phyloP scores from a whole-genome alignment of 2,888 invertebrate genomes.

The Eilema griseolum region DNA sequence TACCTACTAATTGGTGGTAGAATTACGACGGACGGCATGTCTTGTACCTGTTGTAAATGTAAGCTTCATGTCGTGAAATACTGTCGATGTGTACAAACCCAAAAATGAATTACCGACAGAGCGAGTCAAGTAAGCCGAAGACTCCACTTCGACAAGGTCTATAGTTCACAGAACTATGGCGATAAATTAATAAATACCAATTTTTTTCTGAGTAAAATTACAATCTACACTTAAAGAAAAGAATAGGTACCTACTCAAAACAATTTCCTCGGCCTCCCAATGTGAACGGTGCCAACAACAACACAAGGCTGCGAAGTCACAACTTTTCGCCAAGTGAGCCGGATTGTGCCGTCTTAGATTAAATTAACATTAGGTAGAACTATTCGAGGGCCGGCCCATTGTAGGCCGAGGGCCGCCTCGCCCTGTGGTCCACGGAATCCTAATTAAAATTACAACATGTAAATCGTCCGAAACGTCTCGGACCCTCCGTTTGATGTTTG shows the following conservation, averaged over 20 bases:
- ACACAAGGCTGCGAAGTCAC: conserved; percentile 76
- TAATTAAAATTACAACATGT: conserved; percentile 86
- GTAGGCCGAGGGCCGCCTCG: conserved; percentile 57
- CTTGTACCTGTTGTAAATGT: too few relatives aligned
- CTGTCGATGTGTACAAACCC: too few relatives aligned
- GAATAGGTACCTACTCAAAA: neutral
- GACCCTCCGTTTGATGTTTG: conserved; percentile 67
- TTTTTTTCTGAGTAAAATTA: too few relatives aligned
- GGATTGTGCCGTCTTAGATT: conserved; percentile 81
- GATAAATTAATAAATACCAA: too few relatives aligned
- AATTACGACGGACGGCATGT: too few relatives aligned
- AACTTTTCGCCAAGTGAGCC: conserved; percentile 70
- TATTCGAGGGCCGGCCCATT: conserved; percentile 71
- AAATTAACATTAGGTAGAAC: conserved; percentile 86
- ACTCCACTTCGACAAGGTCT: too few relatives aligned
- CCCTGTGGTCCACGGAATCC: conserved; percentile 76
- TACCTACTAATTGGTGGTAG: too few relatives aligned
- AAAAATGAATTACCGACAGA: too few relatives aligned
- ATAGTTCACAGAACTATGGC: too few relatives aligned
- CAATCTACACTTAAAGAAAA: neutral
- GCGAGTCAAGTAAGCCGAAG: too few relatives aligned
- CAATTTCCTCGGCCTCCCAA: conserved; percentile 15
- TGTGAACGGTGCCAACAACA: conserved; percentile 62
- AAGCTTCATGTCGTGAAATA: too few relatives aligned
- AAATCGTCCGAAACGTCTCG: conserved; percentile 75